These are phyloP conservation scores for Pelmatolapia mariae DNA, from an alignment of 2,113 vertebrate species.

Conservation along the genomic window DNA sequence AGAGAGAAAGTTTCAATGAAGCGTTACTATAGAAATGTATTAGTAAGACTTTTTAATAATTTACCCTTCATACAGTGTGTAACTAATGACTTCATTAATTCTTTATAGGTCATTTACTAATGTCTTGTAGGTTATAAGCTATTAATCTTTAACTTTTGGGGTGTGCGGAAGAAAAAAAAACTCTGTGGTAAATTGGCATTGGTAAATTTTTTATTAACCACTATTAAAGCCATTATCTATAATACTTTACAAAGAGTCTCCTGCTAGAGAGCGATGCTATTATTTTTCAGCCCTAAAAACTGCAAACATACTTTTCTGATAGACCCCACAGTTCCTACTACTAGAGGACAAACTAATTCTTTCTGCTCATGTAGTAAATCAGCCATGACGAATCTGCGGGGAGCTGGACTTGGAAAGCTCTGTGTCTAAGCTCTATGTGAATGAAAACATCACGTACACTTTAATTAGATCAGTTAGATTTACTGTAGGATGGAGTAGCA, in stretches of 20 bases:
- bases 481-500: constrained; percentile 16
- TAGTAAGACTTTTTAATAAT: not conserved
- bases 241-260: not conserved
- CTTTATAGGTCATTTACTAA: not conserved
- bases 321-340: not conserved
- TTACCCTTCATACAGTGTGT: not conserved
- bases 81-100: not conserved
- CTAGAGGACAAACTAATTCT: not conserved
- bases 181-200: not conserved
- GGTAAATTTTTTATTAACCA: not conserved
- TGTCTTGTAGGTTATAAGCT: not conserved
- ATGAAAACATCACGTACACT: constrained; percentile 29
- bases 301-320: not conserved
- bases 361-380: constrained; percentile 14
- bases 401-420: not conserved
- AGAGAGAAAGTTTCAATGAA: not conserved
- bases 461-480: constrained; percentile 42
- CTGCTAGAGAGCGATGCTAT: not conserved
- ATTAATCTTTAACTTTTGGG: not conserved
- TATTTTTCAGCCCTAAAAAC: not conserved
- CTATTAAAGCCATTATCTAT: not conserved
- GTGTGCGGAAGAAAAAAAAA: not conserved
- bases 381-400: not conserved
- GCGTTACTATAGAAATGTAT: not conserved
- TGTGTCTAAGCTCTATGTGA: not conserved